Evolutionary conservation across 2,797 vertebrate species (phyloP).

Genomic region (Molossus molossus): DNA sequence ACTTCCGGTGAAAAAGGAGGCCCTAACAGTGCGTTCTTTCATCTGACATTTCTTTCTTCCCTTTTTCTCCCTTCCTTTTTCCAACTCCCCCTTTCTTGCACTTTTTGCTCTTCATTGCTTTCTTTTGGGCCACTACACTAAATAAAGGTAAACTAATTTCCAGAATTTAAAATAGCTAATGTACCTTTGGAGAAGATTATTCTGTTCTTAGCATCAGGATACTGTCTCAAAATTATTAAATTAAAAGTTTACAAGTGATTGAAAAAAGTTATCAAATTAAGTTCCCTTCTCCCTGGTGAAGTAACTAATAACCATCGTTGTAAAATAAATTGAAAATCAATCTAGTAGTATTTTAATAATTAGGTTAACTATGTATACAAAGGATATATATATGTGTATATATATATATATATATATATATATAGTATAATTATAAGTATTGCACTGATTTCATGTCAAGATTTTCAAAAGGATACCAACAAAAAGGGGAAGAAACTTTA

Average conservation of each 20-base stretch:
- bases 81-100: neutral
- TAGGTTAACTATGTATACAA: constrained; percentile 13
- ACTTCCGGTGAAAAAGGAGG: neutral
- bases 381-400: constrained; percentile 1
- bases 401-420: neutral
- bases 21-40: neutral
- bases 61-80: neutral
- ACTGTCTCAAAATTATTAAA: constrained; percentile 27
- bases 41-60: neutral
- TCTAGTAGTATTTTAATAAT: constrained; percentile 24
- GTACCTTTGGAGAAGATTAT: neutral
- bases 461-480: constrained; percentile 52
- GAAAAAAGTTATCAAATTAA: constrained; percentile 27
- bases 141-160: constrained; percentile 36
- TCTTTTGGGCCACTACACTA: neutral
- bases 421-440: neutral
- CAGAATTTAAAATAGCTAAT: constrained; percentile 51
- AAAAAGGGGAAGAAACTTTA: neutral
- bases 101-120: neutral
- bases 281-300: neutral
- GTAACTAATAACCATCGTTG: constrained; percentile 12
- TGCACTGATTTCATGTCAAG: neutral
- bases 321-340: constrained; percentile 52
- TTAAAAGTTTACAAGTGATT: neutral
- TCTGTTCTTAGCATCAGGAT: constrained; percentile 15